Evolutionary conservation across 2,113 vertebrate genomes (phyloP).

Genomic region (Centropristis striata): DNA sequence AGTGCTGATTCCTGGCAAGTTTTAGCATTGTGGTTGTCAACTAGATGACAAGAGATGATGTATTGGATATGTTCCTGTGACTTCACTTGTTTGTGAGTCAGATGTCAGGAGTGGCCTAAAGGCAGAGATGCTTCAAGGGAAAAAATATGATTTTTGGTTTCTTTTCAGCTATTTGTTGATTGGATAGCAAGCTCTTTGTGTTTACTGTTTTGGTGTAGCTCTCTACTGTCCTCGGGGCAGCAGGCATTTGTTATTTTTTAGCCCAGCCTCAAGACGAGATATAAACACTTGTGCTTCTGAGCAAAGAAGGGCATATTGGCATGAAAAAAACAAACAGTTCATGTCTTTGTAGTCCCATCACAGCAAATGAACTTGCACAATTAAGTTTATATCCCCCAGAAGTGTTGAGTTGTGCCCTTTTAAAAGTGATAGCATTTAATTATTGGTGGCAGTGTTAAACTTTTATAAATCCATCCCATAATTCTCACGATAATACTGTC

Average conservation of each 20-base stretch:
- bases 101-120: background rate
- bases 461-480: background rate
- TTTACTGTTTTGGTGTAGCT: background rate
- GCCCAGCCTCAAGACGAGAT: background rate
- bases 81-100: conserved; percentile 1
- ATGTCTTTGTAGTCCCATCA: background rate
- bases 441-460: background rate
- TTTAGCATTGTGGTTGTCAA: background rate
- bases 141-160: background rate
- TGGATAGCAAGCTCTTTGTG: background rate
- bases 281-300: background rate
- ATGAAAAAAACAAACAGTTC: background rate
- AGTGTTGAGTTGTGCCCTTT: background rate
- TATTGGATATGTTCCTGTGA: background rate
- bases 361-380: background rate
- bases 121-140: background rate
- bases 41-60: background rate
- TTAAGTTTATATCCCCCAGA: background rate
- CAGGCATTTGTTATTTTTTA: background rate
- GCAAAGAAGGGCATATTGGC: background rate
- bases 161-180: background rate
- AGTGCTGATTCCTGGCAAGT: background rate
- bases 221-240: background rate
- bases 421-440: background rate
- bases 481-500: background rate